These are phyloP conservation scores for Xiphophorus hellerii DNA, from an alignment of 2,113 vertebrate species.

Conservation along the genomic window DNA sequence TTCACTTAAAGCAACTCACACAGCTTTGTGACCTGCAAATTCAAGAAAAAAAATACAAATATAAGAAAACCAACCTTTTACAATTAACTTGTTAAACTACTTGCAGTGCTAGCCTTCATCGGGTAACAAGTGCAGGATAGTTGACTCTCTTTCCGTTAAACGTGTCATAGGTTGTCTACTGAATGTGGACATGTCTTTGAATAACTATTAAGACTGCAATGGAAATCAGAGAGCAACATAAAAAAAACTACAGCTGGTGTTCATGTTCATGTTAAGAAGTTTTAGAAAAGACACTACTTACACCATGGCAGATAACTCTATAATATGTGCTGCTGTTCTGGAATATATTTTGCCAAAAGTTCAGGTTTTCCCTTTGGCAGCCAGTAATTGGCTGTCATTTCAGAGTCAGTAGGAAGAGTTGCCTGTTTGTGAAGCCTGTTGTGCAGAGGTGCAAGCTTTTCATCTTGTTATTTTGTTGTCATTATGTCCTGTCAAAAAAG, in stretches of 20 bases:
- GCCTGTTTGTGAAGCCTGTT: slow-evolving; percentile 35
- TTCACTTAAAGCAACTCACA: slow-evolving; percentile 20
- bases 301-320: slow-evolving; percentile 60
- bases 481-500: slow-evolving; percentile 62
- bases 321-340: slow-evolving; percentile 70
- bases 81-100: background rate
- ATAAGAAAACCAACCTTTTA: background rate
- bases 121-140: slow-evolving; percentile 59
- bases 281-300: slow-evolving; percentile 63
- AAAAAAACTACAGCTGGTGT: too few species aligned
- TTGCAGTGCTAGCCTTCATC: slow-evolving; percentile 66
- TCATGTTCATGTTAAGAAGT: too few species aligned
- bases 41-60: slow-evolving; percentile 11
- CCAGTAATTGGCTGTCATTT: slow-evolving; percentile 76
- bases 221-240: slow-evolving; percentile 8
- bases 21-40: slow-evolving; percentile 50
- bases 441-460: slow-evolving; percentile 33
- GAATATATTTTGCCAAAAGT: slow-evolving; percentile 56
- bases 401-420: slow-evolving; percentile 64
- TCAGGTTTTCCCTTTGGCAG: slow-evolving; percentile 69
- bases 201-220: slow-evolving; percentile 79
- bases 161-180: slow-evolving; percentile 59
- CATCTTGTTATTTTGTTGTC: slow-evolving; percentile 49
- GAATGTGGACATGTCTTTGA: slow-evolving; percentile 49
- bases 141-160: slow-evolving; percentile 70